A percentile compares a stretch with the other conserved stretches of the same genome.
phyloP scores from a whole-genome alignment of 1,140 invertebrate species.

The Caerostris darwini region DNA sequence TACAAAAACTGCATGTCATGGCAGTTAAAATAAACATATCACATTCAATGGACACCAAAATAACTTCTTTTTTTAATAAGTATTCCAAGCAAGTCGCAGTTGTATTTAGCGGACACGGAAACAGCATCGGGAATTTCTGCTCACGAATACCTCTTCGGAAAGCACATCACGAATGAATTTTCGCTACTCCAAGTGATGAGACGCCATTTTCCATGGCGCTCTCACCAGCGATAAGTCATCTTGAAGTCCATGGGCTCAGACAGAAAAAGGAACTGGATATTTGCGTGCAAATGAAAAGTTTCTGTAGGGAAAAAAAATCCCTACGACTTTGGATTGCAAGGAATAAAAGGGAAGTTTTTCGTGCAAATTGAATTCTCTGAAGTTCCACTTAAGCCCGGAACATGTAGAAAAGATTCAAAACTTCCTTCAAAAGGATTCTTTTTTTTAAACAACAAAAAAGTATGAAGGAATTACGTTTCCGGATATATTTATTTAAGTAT shows the following conservation, averaged over 20 bases:
- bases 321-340: too few species aligned
- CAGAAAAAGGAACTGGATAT: neutral
- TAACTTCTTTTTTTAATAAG: neutral
- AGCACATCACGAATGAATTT: neutral
- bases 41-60: neutral
- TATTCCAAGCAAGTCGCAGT: neutral
- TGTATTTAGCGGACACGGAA: constrained; percentile 3
- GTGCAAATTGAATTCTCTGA: too few species aligned
- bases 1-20: neutral
- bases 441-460: too few species aligned
- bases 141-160: neutral
- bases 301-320: neutral
- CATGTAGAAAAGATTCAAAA: too few species aligned
- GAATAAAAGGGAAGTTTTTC: too few species aligned
- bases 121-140: neutral
- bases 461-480: too few species aligned
- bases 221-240: neutral
- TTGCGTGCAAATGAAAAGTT: neutral
- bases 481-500: too few species aligned
- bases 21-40: constrained; percentile 7
- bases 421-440: too few species aligned
- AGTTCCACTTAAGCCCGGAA: too few species aligned
- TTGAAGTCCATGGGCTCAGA: neutral
- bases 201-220: neutral
- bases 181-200: neutral